Conservation (phyloP, 2,113 vertebrate genomes). For the Phylloscopus trochilus region DNA sequence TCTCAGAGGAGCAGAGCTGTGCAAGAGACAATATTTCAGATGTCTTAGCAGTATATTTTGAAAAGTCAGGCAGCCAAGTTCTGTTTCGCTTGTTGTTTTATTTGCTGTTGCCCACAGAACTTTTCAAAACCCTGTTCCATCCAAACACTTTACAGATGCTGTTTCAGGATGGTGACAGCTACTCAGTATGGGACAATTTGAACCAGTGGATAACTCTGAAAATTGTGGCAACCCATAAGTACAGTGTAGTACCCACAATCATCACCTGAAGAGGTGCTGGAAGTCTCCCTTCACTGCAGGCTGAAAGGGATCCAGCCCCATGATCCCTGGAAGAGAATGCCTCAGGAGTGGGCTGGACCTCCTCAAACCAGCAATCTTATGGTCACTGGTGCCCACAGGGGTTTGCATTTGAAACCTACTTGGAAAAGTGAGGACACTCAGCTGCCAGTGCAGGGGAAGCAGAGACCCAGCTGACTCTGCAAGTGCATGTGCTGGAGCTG, state of each 20-base stretch:
- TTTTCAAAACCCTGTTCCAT: background rate
- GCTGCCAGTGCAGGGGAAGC: background rate
- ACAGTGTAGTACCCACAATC: background rate
- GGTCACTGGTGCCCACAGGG: background rate
- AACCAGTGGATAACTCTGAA: background rate
- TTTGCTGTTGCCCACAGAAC: background rate
- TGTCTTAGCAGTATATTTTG: background rate
- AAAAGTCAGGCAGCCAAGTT: constrained; percentile 5
- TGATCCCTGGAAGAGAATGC: background rate
- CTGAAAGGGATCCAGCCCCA: background rate
- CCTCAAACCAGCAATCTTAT: background rate
- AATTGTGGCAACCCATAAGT: background rate
- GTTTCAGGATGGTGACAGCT: background rate
- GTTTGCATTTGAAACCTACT: background rate
- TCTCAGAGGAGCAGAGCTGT: background rate
- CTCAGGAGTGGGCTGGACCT: background rate
- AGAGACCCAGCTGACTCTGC: background rate
- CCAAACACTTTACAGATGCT: background rate
- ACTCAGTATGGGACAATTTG: background rate
- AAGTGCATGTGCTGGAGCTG: background rate
- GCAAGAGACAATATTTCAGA: constrained; percentile 40
- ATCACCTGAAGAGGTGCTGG: background rate
- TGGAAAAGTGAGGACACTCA: background rate
- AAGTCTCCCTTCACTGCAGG: background rate
- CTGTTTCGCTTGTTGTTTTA: constrained; percentile 5